These are phyloP conservation scores for Rambutsinella grinnellia DNA, from an alignment of 2,888 invertebrate species.

Conservation along the genomic window DNA sequence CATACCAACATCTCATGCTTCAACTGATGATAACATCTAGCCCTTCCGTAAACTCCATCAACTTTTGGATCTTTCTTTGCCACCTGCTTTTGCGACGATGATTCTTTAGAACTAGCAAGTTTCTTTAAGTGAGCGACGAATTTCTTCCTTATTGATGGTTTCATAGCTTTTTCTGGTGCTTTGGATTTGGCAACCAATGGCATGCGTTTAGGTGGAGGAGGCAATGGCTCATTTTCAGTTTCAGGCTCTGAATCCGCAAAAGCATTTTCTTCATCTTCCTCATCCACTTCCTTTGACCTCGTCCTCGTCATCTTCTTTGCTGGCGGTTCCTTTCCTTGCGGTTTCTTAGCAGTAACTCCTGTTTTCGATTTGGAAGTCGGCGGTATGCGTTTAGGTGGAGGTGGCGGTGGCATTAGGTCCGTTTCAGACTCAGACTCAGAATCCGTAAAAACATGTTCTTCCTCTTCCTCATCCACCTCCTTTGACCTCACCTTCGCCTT, in stretches of 20 bases:
- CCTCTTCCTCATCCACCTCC: neutral
- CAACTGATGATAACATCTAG: neutral
- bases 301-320: neutral
- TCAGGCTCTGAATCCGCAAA: neutral
- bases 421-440: too few relatives aligned
- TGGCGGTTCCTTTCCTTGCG: neutral
- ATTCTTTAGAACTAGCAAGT: too few relatives aligned
- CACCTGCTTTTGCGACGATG: too few relatives aligned
- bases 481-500: neutral
- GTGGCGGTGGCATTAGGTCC: neutral
- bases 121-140: too few relatives aligned
- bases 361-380: neutral
- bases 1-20: slow-evolving; percentile 15
- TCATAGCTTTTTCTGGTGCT: too few relatives aligned
- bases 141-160: too few relatives aligned
- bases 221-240: too few relatives aligned
- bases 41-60: neutral
- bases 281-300: neutral
- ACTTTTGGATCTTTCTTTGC: too few relatives aligned
- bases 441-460: too few relatives aligned
- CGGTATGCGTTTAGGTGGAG: neutral
- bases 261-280: neutral
- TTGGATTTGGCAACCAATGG: too few relatives aligned
- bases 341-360: neutral
- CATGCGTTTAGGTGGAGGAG: too few relatives aligned